These are phyloP conservation scores for Whitmania pigra DNA, from an alignment of 1,140 invertebrate genomes.

Conservation along the genomic window DNA sequence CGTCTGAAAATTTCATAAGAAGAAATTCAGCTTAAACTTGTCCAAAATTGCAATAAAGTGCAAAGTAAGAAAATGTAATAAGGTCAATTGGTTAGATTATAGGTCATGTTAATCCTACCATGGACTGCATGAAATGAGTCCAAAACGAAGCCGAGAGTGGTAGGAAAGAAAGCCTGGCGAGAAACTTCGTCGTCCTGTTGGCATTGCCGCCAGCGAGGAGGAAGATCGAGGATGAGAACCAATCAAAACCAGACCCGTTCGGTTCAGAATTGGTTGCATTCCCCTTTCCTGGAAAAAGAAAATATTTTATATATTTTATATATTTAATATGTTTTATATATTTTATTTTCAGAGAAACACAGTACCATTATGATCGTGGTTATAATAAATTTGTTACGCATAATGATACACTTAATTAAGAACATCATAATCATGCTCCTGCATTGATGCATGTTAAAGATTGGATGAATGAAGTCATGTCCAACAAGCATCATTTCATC, in stretches of 20 bases:
- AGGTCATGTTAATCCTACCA: background rate
- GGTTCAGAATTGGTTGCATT: no score
- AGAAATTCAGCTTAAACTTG: background rate
- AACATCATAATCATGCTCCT: no score
- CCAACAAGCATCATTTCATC: no score
- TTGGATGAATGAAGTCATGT: no score
- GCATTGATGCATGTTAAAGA: no score
- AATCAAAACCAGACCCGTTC: slow-evolving; percentile 39
- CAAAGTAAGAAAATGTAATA: background rate
- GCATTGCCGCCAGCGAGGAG: slow-evolving; percentile 38
- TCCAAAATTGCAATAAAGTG: background rate
- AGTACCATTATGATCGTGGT: no score
- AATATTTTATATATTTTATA: no score
- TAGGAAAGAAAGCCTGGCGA: slow-evolving; percentile 37
- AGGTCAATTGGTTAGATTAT: background rate
- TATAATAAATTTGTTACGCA: no score
- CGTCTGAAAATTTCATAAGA: background rate
- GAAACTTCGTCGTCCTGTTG: slow-evolving; percentile 38
- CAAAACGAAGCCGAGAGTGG: slow-evolving; percentile 30
- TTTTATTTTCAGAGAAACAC: no score
- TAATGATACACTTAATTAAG: no score
- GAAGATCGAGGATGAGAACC: slow-evolving; percentile 42
- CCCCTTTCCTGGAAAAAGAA: background rate
- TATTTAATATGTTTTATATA: no score
- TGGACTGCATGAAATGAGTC: background rate